These are phyloP conservation scores for Drosophila flavopinicola DNA, from an alignment of 2,888 invertebrate genomes.

Conservation along the genomic window DNA sequence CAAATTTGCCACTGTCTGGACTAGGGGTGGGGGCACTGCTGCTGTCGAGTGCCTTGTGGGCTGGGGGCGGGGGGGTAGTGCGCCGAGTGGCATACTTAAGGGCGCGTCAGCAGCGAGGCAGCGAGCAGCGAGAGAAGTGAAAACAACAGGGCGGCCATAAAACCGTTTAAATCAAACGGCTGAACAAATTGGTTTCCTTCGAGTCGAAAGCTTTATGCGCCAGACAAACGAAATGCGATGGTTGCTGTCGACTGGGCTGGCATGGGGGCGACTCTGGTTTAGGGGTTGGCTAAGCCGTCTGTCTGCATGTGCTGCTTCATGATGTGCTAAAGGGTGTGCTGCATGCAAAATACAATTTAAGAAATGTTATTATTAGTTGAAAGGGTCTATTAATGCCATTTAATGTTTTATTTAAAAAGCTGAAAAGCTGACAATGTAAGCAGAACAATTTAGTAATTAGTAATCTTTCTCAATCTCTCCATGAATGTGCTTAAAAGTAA, in stretches of 20 bases:
- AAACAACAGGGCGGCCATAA: conserved; percentile 80
- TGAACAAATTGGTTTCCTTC: conserved; percentile 81
- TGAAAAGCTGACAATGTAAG: too few species aligned
- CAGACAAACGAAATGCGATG: conserved; percentile 46
- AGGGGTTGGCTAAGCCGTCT: conserved; percentile 38
- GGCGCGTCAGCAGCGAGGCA: conserved; percentile 61
- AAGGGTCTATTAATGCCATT: background rate
- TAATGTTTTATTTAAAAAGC: background rate
- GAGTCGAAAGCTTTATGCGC: conserved; percentile 76
- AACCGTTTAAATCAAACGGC: conserved; percentile 81
- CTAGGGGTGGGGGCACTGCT: conserved; percentile 13
- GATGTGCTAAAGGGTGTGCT: conserved; percentile 52
- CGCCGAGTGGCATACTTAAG: conserved; percentile 76
- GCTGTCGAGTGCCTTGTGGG: conserved; percentile 15
- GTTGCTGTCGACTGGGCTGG: background rate
- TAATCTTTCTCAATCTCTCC: too few species aligned
- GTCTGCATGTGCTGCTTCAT: conserved; percentile 16
- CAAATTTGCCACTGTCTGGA: conserved; percentile 70
- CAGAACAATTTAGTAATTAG: background rate
- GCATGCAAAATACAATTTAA: conserved; percentile 8
- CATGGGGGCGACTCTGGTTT: background rate
- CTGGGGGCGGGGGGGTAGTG: conserved; percentile 3
- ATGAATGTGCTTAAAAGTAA: too few species aligned
- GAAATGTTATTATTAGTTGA: conserved; percentile 8
- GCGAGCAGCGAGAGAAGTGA: conserved; percentile 48